A percentile compares a stretch with the other conserved stretches of the same genome.
phyloP scores from a whole-genome alignment of 1,140 invertebrate species.

The Caerostris darwini region DNA sequence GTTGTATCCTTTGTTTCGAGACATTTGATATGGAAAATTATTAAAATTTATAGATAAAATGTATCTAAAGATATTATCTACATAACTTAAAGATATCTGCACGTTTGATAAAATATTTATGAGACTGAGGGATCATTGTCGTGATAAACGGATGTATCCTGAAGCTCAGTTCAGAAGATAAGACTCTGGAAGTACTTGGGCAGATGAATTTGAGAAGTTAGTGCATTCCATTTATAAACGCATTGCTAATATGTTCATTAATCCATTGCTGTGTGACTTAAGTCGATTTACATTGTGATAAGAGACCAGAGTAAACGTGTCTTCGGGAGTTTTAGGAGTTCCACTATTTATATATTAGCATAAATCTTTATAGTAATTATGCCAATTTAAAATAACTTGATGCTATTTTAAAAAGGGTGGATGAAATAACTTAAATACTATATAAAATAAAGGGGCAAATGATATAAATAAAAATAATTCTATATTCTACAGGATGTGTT shows the following conservation, averaged over 20 bases:
- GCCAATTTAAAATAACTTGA: not conserved
- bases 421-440: too few species aligned
- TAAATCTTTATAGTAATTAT: not conserved
- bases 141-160: not conserved
- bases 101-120: not conserved
- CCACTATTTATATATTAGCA: not conserved
- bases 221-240: not conserved
- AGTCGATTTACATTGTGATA: not conserved
- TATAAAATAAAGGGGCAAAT: too few species aligned
- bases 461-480: too few species aligned
- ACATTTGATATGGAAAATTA: conserved; percentile 25
- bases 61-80: not conserved
- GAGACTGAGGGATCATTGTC: not conserved
- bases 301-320: not conserved
- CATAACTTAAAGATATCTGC: not conserved
- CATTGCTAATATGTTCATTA: conserved; percentile 26
- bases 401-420: too few species aligned
- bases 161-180: not conserved
- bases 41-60: not conserved
- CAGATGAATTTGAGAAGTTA: not conserved
- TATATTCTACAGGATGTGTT: too few species aligned
- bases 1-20: not conserved
- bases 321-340: not conserved
- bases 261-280: not conserved
- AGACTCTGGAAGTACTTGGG: not conserved